A percentile compares a stretch with the other conserved stretches of the same genome.
Conservation (phyloP, 2,797 vertebrate genomes). For the Decapterus maruadsi region DNA sequence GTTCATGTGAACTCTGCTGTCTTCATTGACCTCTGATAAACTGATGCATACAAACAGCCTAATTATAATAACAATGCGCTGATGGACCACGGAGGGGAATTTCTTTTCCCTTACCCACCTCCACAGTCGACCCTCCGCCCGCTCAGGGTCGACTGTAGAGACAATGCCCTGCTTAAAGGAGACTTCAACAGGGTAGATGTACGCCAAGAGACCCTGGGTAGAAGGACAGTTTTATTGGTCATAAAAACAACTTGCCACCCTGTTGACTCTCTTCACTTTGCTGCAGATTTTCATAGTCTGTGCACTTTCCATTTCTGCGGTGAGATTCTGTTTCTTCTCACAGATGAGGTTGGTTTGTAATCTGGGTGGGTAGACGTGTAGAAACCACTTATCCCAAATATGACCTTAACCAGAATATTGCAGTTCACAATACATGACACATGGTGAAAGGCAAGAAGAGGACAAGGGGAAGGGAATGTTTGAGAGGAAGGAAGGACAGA, state of each 20-base stretch:
- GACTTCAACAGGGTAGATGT: constrained; percentile 11
- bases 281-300: neutral
- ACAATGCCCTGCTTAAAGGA: constrained; percentile 27
- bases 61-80: constrained; percentile 33
- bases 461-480: constrained; percentile 40
- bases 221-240: constrained; percentile 20
- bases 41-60: constrained; percentile 43
- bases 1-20: constrained; percentile 14
- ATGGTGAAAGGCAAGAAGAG: constrained; percentile 32
- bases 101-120: neutral
- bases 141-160: no score
- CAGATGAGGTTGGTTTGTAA: constrained; percentile 24
- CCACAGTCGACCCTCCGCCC: no score
- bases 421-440: constrained; percentile 37
- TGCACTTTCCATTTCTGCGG: constrained; percentile 26
- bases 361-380: constrained; percentile 10
- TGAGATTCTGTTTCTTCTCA: constrained; percentile 26
- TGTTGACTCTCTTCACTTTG: constrained; percentile 2
- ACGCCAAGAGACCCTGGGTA: neutral
- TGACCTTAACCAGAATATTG: constrained; percentile 42
- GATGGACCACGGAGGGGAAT: constrained; percentile 9
- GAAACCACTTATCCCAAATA: constrained; percentile 24
- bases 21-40: constrained; percentile 38
- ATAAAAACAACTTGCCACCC: constrained; percentile 13
- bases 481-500: constrained; percentile 47